These are phyloP conservation scores for Propsilocerus akamusi DNA, from an alignment of 1,140 invertebrate species.

Conservation along the genomic window DNA sequence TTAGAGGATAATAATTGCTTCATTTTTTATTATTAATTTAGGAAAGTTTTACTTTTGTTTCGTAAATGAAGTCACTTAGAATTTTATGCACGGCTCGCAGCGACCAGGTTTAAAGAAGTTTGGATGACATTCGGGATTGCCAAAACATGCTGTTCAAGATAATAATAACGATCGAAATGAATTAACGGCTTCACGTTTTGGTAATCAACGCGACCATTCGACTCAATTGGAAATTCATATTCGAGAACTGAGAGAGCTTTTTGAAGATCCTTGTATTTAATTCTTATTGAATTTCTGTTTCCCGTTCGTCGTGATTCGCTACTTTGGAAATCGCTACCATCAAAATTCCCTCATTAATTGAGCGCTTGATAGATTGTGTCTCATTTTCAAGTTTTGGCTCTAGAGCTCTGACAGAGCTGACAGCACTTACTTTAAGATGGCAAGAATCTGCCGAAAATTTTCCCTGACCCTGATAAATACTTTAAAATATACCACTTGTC, in stretches of 20 bases:
- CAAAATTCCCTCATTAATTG: neutral
- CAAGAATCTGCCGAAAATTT: no score
- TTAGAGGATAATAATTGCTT: neutral
- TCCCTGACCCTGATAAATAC: no score
- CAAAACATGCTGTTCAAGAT: slow-evolving; percentile 34
- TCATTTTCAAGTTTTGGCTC: slow-evolving; percentile 17
- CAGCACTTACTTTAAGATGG: no score
- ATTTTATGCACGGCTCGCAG: slow-evolving; percentile 32
- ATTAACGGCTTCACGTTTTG: slow-evolving; percentile 28
- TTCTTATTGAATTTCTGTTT: slow-evolving; percentile 12
- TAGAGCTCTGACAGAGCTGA: no score
- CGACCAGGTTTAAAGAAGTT: slow-evolving; percentile 33
- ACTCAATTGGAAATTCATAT: slow-evolving; percentile 31
- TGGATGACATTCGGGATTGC: slow-evolving; percentile 34
- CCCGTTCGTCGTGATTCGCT: slow-evolving; percentile 17
- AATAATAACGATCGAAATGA: slow-evolving; percentile 30
- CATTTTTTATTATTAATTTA: neutral
- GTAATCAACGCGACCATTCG: slow-evolving; percentile 31
- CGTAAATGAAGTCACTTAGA: slow-evolving; percentile 12
- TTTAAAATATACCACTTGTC: no score
- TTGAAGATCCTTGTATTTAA: slow-evolving; percentile 14
- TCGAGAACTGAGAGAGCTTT: slow-evolving; percentile 28
- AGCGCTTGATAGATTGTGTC: neutral
- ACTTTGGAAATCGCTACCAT: slow-evolving; percentile 17
- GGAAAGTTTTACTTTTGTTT: neutral